phyloP scores from a whole-genome alignment of 2,113 vertebrate species.

The Lophura nycthemera region DNA sequence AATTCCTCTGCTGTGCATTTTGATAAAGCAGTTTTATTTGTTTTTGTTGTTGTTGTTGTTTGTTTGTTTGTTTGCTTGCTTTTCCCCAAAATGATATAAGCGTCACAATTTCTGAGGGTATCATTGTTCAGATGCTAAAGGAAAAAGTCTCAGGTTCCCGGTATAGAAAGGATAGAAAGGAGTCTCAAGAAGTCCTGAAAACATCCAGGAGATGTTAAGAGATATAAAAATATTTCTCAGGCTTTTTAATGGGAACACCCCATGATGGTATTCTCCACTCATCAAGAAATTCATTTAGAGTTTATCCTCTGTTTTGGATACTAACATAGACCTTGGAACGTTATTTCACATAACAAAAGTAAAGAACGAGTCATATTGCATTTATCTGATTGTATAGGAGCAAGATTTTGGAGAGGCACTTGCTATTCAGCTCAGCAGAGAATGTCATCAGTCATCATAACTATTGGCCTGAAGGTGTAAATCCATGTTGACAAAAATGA shows the following conservation, averaged over 20 bases:
- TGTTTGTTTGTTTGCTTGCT: neutral
- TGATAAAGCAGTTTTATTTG: neutral
- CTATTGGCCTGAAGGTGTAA: neutral
- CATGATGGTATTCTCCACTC: neutral
- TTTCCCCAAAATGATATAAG: neutral
- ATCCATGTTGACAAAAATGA: neutral
- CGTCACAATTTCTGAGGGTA: neutral
- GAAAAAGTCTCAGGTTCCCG: neutral
- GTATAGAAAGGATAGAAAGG: neutral
- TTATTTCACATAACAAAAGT: neutral
- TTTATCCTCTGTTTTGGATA: neutral
- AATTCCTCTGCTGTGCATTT: neutral
- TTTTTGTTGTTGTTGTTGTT: neutral
- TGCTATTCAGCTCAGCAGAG: neutral
- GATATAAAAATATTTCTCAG: neutral
- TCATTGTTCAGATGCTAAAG: neutral
- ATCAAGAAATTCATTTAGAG: neutral
- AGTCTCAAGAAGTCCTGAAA: neutral
- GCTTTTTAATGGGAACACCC: neutral
- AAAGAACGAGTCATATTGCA: neutral
- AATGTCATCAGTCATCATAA: neutral
- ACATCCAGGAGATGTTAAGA: neutral
- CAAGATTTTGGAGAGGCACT: neutral
- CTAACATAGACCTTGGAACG: neutral
- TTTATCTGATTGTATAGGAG: neutral